phyloP scores from a whole-genome alignment of 2,113 vertebrate genomes.

The Sapayoa aenigma region DNA sequence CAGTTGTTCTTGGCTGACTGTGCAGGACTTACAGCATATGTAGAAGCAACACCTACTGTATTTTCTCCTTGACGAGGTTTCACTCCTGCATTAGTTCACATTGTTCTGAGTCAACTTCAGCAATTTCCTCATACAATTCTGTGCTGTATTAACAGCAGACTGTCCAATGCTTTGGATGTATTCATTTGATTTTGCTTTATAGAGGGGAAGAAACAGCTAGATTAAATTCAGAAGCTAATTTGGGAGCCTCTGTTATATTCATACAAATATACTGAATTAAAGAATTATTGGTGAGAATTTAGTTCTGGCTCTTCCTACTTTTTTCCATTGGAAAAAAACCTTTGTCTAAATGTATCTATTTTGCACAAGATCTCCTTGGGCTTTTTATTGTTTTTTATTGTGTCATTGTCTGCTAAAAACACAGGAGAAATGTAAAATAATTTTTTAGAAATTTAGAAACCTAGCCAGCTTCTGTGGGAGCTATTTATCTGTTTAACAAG shows the following conservation, averaged over 20 bases:
- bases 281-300: neutral
- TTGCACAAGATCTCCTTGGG: neutral
- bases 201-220: neutral
- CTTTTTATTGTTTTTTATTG: neutral
- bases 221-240: neutral
- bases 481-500: neutral
- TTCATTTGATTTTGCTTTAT: neutral
- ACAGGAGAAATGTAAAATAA: neutral
- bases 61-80: neutral
- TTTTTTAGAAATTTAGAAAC: neutral
- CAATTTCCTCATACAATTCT: neutral
- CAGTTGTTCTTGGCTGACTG: neutral
- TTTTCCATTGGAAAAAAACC: neutral
- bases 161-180: neutral
- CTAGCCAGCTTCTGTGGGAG: neutral
- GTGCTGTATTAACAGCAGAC: neutral
- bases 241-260: neutral
- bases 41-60: neutral
- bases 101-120: neutral
- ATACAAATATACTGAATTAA: neutral
- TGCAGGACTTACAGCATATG: accelerated
- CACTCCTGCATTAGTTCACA: neutral
- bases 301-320: neutral
- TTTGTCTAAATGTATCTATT: neutral
- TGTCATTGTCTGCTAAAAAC: neutral